Percentiles rank a stretch among this genome's conserved stretches.
Evolutionary conservation across 2,113 vertebrate genomes (phyloP).

Genomic region (Chloroceryle aenea): DNA sequence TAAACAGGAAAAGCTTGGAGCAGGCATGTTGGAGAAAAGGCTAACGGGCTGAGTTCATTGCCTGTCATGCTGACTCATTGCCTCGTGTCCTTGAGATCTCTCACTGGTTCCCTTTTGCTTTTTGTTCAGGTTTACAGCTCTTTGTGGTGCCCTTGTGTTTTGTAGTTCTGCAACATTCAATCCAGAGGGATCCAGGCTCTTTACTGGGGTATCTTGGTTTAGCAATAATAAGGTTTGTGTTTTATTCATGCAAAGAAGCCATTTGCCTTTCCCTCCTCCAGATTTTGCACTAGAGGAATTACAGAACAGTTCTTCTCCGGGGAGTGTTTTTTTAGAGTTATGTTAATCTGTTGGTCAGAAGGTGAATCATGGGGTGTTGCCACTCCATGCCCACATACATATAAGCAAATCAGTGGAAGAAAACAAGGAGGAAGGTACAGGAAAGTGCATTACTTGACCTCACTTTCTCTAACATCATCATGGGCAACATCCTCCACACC

Average conservation of each 20-base stretch:
- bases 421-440: neutral
- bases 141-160: neutral
- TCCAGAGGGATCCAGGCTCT: neutral
- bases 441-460: neutral
- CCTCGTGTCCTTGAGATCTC: neutral
- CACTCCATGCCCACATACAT: slow-evolving; percentile 13
- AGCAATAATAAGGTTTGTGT: neutral
- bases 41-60: neutral
- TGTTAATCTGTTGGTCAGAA: slow-evolving; percentile 34
- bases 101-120: neutral
- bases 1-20: slow-evolving; percentile 1
- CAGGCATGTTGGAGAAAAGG: neutral
- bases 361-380: slow-evolving; percentile 55
- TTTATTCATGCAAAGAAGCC: neutral
- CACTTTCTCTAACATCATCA: slow-evolving; percentile 3
- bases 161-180: neutral
- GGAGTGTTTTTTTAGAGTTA: slow-evolving; percentile 14
- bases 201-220: neutral
- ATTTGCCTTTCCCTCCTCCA: neutral
- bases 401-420: neutral
- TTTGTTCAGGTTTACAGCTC: neutral
- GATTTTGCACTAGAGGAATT: neutral
- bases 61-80: neutral
- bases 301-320: neutral
- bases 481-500: neutral